Evolutionary conservation across 2,888 invertebrate genomes (phyloP).

Genomic region (Aproaerema taeniolella): DNA sequence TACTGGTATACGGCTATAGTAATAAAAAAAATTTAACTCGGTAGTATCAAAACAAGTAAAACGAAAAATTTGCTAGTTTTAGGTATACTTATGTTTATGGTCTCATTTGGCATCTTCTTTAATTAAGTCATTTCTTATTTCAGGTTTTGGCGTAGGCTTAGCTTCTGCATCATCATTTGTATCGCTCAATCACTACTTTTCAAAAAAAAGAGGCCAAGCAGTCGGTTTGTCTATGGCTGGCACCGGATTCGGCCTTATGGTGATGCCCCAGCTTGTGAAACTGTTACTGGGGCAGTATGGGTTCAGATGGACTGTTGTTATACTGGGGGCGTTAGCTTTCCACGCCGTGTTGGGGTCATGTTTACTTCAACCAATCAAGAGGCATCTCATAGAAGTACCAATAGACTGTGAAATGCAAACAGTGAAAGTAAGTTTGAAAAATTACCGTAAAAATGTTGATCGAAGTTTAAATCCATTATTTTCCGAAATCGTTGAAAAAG

Average conservation of each 20-base stretch:
- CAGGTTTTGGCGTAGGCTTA: constrained; percentile 86
- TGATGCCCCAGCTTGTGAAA: constrained; percentile 86
- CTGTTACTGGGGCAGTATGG: constrained; percentile 79
- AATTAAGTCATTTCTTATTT: no score
- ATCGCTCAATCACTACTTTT: constrained; percentile 86
- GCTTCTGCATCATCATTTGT: constrained; percentile 88
- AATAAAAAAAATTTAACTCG: no score
- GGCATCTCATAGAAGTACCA: constrained; percentile 80
- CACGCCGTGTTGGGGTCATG: constrained; percentile 82
- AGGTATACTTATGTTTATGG: no score
- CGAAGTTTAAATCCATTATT: not conserved
- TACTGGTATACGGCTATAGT: no score
- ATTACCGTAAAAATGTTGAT: no score
- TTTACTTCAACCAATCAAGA: constrained; percentile 83
- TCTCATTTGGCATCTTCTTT: no score
- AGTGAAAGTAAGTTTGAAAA: constrained; percentile 54
- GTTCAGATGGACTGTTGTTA: constrained; percentile 82
- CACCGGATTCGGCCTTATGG: constrained; percentile 86
- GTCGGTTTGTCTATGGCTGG: constrained; percentile 89
- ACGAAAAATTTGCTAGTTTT: no score
- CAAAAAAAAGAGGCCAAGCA: constrained; percentile 86
- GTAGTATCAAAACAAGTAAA: no score
- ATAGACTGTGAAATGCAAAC: constrained; percentile 72
- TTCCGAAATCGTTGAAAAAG: no score
- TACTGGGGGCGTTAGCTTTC: constrained; percentile 81